These are phyloP conservation scores for Cyprinodon diabolis DNA, from an alignment of 2,797 vertebrate species.

Conservation along the genomic window DNA sequence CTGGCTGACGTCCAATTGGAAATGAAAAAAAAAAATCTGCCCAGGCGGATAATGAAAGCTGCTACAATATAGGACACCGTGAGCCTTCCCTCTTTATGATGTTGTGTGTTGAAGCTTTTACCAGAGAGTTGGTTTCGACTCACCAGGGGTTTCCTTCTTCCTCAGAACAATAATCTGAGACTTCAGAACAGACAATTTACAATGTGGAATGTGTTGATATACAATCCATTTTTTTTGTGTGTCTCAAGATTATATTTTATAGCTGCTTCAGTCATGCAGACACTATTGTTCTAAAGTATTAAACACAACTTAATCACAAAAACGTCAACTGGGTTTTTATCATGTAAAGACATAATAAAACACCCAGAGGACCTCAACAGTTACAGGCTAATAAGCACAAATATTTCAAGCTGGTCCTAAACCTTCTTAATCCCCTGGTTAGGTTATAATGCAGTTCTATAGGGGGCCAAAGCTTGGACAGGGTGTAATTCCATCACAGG, in stretches of 20 bases:
- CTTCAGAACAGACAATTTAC: conserved; percentile 4
- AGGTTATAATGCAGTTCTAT: too few species aligned
- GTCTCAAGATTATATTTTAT: conserved; percentile 14
- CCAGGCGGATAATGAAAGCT: conserved; percentile 63
- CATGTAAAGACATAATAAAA: conserved; percentile 40
- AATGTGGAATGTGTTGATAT: conserved; percentile 23
- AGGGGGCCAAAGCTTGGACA: too few species aligned
- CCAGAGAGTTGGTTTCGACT: conserved; percentile 20
- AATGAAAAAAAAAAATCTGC: conserved; percentile 70
- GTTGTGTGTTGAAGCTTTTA: conserved; percentile 32
- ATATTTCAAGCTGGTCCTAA: too few species aligned
- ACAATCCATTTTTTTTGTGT: background rate
- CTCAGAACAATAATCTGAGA: conserved; percentile 29
- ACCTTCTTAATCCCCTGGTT: too few species aligned
- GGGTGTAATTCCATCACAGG: too few species aligned
- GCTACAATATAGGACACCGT: conserved; percentile 70
- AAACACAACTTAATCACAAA: conserved; percentile 39
- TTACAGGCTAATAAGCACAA: too few species aligned
- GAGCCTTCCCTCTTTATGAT: conserved; percentile 52
- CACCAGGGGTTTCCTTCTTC: conserved; percentile 19
- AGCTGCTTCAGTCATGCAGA: conserved; percentile 29
- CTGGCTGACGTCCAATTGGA: conserved; percentile 73
- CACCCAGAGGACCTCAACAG: conserved; percentile 10
- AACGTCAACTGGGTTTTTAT: conserved; percentile 38
- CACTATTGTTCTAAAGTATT: conserved; percentile 35